These are phyloP conservation scores for Lagria hirta DNA, from an alignment of 2,888 invertebrate genomes.

Conservation along the genomic window DNA sequence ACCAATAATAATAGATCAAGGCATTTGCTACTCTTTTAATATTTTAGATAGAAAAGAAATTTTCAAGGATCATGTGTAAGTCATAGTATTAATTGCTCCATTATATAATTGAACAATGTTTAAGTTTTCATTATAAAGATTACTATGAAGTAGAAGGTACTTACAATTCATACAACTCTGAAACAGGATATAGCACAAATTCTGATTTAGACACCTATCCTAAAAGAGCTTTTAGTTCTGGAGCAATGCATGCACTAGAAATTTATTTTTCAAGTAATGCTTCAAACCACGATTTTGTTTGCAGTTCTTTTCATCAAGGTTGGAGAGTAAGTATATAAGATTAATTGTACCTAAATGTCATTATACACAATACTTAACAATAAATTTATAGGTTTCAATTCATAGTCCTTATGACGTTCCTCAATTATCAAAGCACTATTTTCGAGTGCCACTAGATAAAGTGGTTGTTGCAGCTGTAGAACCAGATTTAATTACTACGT, in stretches of 20 bases:
- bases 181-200: slow-evolving; percentile 60
- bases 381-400: slow-evolving; percentile 47
- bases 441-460: slow-evolving; percentile 66
- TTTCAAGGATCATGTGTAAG: slow-evolving; percentile 59
- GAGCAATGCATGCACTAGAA: slow-evolving; percentile 54
- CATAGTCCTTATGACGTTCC: slow-evolving; percentile 70
- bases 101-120: slow-evolving; percentile 1
- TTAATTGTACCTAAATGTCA: not conserved
- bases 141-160: slow-evolving; percentile 6
- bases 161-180: slow-evolving; percentile 56
- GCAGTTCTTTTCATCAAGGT: slow-evolving; percentile 36
- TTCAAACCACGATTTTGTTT: slow-evolving; percentile 32
- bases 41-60: slow-evolving; percentile 61
- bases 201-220: slow-evolving; percentile 63
- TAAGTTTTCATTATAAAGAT: slow-evolving; percentile 1
- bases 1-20: slow-evolving; percentile 68
- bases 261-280: slow-evolving; percentile 26
- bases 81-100: slow-evolving; percentile 17
- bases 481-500: slow-evolving; percentile 72
- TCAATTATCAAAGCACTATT: slow-evolving; percentile 61
- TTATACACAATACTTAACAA: slow-evolving; percentile 1
- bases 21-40: slow-evolving; percentile 71
- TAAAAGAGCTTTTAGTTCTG: slow-evolving; percentile 64
- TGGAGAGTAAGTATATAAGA: slow-evolving; percentile 31
- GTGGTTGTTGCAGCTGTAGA: slow-evolving; percentile 68